phyloP scores from a whole-genome alignment of 1,140 invertebrate genomes.

The Trachymyrmex cornetzi region DNA sequence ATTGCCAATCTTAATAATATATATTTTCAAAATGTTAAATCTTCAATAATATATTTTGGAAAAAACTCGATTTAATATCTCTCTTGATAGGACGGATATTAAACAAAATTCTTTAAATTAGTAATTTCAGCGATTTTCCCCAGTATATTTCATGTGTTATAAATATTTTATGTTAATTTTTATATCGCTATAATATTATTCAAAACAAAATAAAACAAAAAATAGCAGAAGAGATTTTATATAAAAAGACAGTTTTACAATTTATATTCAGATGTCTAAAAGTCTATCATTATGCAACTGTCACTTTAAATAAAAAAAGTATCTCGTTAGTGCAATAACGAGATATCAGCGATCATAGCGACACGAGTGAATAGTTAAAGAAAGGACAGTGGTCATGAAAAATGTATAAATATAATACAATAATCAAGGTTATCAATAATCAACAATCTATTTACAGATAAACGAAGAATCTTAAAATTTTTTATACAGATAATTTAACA shows the following conservation, averaged over 20 bases:
- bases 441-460: not conserved
- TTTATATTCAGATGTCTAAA: not conserved
- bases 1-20: too few relatives aligned
- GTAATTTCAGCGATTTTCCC: too few relatives aligned
- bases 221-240: not conserved
- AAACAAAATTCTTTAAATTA: too few relatives aligned
- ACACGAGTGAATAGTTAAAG: slow-evolving; percentile 28
- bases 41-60: too few relatives aligned
- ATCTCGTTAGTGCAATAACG: slow-evolving; percentile 46
- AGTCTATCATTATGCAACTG: not conserved
- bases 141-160: not conserved
- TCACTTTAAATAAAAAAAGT: slow-evolving; percentile 67
- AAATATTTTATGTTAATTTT: not conserved
- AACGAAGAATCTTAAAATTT: not conserved
- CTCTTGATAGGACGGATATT: too few relatives aligned
- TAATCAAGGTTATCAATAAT: not conserved
- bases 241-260: not conserved
- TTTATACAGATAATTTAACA: not conserved
- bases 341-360: slow-evolving; percentile 64
- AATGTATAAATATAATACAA: not conserved
- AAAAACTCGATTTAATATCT: too few relatives aligned
- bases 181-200: not conserved
- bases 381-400: not conserved
- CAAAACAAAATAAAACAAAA: not conserved
- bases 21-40: too few relatives aligned